Evolutionary conservation across 2,797 vertebrate species (phyloP).

Genomic region (Novumbra hubbsi): DNA sequence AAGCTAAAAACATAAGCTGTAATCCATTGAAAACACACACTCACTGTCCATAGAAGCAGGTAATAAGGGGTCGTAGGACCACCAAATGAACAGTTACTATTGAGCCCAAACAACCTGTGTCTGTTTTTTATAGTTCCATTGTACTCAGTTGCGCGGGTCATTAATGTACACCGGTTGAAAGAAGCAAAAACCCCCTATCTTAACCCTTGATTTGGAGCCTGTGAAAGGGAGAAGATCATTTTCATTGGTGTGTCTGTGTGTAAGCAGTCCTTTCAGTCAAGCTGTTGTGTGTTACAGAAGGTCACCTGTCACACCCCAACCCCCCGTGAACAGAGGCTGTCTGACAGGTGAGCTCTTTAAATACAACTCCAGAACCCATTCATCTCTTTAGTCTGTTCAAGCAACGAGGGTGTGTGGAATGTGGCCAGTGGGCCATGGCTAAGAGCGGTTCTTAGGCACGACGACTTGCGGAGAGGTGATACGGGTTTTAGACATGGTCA

Average conservation of each 20-base stretch:
- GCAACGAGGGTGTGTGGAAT: too few relatives aligned
- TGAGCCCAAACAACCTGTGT: slow-evolving; percentile 10
- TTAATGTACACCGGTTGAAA: too few relatives aligned
- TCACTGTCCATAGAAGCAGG: slow-evolving; percentile 16
- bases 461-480: too few relatives aligned
- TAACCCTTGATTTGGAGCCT: too few relatives aligned
- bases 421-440: too few relatives aligned
- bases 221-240: too few relatives aligned
- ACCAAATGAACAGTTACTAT: slow-evolving; percentile 20
- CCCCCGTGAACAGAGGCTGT: slow-evolving; percentile 82
- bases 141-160: too few relatives aligned
- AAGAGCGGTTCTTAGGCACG: too few relatives aligned
- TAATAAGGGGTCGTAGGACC: slow-evolving; percentile 27
- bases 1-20: background rate
- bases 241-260: background rate
- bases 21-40: background rate
- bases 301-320: slow-evolving; percentile 86
- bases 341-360: slow-evolving; percentile 81
- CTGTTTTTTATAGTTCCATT: too few relatives aligned
- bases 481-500: too few relatives aligned
- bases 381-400: too few relatives aligned
- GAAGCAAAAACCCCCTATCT: too few relatives aligned
- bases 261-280: slow-evolving; percentile 17
- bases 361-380: background rate
- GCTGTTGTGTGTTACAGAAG: slow-evolving; percentile 74